Percentiles rank a stretch among this genome's conserved stretches.
phyloP scores from a whole-genome alignment of 2,113 vertebrate genomes.

The Setophaga coronata region DNA sequence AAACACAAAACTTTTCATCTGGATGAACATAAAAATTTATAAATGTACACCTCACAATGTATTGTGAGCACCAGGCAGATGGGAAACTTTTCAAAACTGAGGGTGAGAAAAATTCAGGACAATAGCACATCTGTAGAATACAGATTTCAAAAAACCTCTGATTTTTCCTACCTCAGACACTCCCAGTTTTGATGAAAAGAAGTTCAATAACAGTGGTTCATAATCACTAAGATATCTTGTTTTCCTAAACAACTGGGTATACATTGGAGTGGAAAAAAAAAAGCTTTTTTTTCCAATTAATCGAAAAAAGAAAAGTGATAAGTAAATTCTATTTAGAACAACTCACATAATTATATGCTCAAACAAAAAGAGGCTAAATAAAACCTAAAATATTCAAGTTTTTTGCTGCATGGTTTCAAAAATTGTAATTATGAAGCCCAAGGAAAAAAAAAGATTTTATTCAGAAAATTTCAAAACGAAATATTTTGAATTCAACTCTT shows the following conservation, averaged over 20 bases:
- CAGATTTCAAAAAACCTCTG: not conserved
- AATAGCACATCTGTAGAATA: not conserved
- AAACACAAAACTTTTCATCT: not conserved
- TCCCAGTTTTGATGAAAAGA: not conserved
- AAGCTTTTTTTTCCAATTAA: rapidly evolving
- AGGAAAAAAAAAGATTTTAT: not conserved
- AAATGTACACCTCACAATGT: not conserved
- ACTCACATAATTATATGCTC: not conserved
- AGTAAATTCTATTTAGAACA: not conserved
- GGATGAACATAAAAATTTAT: not conserved
- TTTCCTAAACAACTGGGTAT: not conserved
- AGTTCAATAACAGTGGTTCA: rapidly evolving
- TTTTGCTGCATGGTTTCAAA: not conserved
- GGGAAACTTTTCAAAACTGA: not conserved
- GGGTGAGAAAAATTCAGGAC: not conserved
- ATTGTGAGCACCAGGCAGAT: not conserved
- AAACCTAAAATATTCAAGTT: not conserved
- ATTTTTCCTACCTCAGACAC: not conserved
- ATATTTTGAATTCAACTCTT: not conserved
- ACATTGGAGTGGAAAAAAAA: not conserved
- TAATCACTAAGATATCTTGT: not conserved
- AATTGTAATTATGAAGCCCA: not conserved
- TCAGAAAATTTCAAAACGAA: not conserved
- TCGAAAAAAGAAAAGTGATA: not conserved
- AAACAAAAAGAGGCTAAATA: not conserved